A percentile compares a stretch with the other conserved stretches of the same genome.
These are phyloP conservation scores for Athalia cordata DNA, from an alignment of 2,888 invertebrate genomes.

Conservation along the genomic window DNA sequence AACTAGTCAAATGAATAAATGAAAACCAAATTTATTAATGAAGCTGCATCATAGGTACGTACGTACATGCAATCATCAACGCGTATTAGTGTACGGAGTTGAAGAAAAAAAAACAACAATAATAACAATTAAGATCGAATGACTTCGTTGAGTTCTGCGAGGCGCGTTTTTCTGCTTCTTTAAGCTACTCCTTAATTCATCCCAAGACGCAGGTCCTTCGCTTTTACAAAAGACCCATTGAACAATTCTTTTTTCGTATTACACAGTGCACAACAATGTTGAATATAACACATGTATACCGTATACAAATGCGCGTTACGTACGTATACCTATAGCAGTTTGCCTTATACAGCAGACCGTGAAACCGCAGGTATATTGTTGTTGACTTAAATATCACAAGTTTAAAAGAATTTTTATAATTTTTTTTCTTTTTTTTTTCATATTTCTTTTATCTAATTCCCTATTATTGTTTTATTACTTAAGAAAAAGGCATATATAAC, in stretches of 20 bases:
- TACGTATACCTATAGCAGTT: slow-evolving; percentile 9
- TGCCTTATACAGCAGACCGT: background rate
- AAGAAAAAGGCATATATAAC: no score
- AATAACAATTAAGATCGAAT: background rate
- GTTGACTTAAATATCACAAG: slow-evolving; percentile 5
- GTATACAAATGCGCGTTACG: background rate
- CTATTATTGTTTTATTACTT: no score
- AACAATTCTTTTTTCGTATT: slow-evolving; percentile 10
- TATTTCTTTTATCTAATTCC: background rate
- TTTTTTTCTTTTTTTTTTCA: slow-evolving; percentile 1
- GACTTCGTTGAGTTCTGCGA: slow-evolving; percentile 1
- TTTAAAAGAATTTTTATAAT: slow-evolving; percentile 10
- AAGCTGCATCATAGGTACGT: no score
- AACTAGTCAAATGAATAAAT: background rate
- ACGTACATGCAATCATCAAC: no score
- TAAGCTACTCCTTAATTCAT: slow-evolving; percentile 26
- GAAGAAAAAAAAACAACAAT: no score
- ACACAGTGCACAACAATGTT: slow-evolving; percentile 14
- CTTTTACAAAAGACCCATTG: slow-evolving; percentile 25
- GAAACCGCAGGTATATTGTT: background rate
- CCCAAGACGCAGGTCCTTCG: slow-evolving; percentile 11
- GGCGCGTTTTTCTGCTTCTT: slow-evolving; percentile 10
- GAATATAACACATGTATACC: background rate
- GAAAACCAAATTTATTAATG: background rate
- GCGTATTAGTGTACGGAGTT: no score